These are phyloP conservation scores for Agrochola lychnidis DNA, from an alignment of 2,888 invertebrate genomes.

Conservation along the genomic window DNA sequence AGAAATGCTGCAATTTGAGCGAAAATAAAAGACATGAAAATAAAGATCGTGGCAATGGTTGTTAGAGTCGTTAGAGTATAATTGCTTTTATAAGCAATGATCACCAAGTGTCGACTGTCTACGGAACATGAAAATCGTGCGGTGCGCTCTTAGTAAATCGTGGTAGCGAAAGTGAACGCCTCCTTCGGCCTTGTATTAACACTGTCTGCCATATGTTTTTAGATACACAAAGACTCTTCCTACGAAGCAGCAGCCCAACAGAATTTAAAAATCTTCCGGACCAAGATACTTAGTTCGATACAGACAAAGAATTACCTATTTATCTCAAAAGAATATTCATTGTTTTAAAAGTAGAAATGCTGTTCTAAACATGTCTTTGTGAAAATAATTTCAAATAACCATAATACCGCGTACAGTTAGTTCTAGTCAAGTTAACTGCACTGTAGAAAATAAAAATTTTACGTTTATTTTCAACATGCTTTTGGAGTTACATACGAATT, in stretches of 20 bases:
- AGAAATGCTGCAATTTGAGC: conserved; percentile 45
- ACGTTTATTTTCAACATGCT: conserved; percentile 22
- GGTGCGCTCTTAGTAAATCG: conserved; percentile 75
- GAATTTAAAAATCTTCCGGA: conserved; percentile 18
- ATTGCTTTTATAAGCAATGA: conserved; percentile 70
- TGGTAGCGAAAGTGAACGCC: conserved; percentile 84
- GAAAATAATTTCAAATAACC: conserved; percentile 28
- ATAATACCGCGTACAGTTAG: conserved; percentile 29
- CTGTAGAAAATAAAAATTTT: conserved; percentile 37
- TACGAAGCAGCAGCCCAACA: conserved; percentile 41
- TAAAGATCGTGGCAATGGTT: conserved; percentile 62
- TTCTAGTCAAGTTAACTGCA: conserved; percentile 16
- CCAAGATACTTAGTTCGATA: background rate
- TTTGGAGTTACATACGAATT: conserved; percentile 33
- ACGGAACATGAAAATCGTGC: conserved; percentile 71
- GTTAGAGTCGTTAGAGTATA: conserved; percentile 68
- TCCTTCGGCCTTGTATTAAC: conserved; percentile 81
- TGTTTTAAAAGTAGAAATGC: conserved; percentile 35
- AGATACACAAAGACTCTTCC: conserved; percentile 41
- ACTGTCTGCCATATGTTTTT: conserved; percentile 53
- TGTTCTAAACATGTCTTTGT: conserved; percentile 31
- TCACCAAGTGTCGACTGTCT: conserved; percentile 65
- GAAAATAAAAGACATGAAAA: conserved; percentile 59
- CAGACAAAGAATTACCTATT: conserved; percentile 16
- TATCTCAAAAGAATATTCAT: conserved; percentile 28